Evolutionary conservation across 2,797 vertebrate species (phyloP), one percentile per base, ranked within the genome.

Genomic region (Chelmon rostratus): DNA sequence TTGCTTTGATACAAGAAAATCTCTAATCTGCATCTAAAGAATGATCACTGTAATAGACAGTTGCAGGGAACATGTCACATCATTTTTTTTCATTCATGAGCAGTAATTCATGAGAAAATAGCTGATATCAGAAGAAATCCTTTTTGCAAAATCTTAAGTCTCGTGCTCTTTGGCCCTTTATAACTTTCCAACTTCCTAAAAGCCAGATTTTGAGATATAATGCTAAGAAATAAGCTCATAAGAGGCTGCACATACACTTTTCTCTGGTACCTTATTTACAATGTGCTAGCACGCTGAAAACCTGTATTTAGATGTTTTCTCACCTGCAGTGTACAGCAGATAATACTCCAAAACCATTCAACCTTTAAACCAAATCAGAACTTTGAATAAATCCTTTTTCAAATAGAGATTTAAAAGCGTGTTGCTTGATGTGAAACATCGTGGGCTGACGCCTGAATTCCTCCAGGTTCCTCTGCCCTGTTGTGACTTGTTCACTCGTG

Each of bases 401-500:
- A 47, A 18, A 11, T 3, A 0, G 3, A 4, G 7, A 25, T 25
- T 56, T 21, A 3, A 11, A 5, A 9, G 33, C 16, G 7, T 1
- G 3, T 50, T 11, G 2, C 6, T 18, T 16, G 8, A 11, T 64
- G 21, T 35, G 44, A 59, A 10, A 33, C 4, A 5, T 35, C 2
- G 18, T 18, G 3, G 8, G 31, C 0, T 16, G 6, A 15, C 4
- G 4, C 2, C 15, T 79, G 63, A 85, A 90, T 91, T 91, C 81
- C 82, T 82, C 11, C 42, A 10, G 53, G 52, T 72, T 67, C 46
- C 33, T 73, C 53, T 12, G 3, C 58, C 86, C 25, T 92, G 91
- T 89, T 59, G 66, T 40, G 81, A 90, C 90, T 74, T 87, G 90
- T 87, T 85, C 8, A 23, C 15, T 52, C 0, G 13, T 28, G 70